phyloP scores from a whole-genome alignment of 2,113 vertebrate species.

The Cyphomyrus discorhynchus region DNA sequence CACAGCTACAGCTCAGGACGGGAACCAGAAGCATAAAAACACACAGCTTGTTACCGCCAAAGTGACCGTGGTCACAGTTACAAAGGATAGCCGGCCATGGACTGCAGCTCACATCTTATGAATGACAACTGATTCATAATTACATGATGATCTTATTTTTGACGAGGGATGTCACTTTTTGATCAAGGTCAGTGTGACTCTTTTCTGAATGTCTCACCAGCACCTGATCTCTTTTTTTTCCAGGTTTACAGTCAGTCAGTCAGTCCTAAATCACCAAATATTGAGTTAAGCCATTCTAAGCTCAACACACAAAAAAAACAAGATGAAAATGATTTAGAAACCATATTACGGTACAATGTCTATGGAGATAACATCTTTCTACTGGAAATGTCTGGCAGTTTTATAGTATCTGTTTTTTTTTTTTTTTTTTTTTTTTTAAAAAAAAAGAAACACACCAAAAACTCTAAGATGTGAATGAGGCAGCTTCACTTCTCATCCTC shows the following conservation, averaged over 20 bases:
- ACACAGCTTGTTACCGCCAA: not conserved
- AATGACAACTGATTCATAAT: not conserved
- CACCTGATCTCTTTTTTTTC: not conserved
- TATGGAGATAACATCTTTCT: constrained; percentile 7
- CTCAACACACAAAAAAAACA: not conserved
- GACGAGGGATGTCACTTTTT: not conserved
- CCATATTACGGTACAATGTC: not conserved
- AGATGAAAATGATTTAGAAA: constrained; percentile 1
- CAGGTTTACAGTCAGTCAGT: not conserved
- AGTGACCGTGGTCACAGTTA: not conserved
- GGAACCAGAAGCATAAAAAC: not conserved
- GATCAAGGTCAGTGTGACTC: not conserved
- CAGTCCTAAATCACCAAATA: not conserved
- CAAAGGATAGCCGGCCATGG: not conserved
- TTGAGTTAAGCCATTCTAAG: not conserved
- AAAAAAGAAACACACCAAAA: constrained; percentile 46
- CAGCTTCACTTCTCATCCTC: constrained; percentile 56
- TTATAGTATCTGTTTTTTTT: constrained; percentile 23
- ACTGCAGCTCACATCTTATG: not conserved
- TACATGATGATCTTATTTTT: not conserved
- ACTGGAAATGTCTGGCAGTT: constrained; percentile 46
- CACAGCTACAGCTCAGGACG: not conserved
- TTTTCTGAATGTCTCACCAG: not conserved
- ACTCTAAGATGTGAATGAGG: constrained; percentile 54
- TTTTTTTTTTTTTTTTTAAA: not conserved